These are phyloP conservation scores for Mesocricetus auratus DNA, from an alignment of 2,113 vertebrate species.

Conservation along the genomic window DNA sequence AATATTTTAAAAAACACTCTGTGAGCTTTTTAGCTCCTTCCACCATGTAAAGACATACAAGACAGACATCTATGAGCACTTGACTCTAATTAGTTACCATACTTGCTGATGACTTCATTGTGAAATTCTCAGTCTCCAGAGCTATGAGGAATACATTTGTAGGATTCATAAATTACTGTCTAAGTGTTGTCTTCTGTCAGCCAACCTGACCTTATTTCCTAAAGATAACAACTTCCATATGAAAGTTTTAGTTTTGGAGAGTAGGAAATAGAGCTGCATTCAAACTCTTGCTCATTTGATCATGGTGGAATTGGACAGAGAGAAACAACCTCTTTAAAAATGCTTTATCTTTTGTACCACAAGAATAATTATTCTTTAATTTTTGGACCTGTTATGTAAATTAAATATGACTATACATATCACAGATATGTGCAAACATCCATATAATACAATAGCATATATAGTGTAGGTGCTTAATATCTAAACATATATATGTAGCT, in stretches of 20 bases:
- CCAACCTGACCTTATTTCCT: neutral
- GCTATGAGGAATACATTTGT: neutral
- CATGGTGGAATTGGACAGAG: neutral
- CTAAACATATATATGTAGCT: neutral
- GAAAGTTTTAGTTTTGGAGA: neutral
- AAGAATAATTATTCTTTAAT: neutral
- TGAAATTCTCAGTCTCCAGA: neutral
- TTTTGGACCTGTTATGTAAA: neutral
- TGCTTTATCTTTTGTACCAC: neutral
- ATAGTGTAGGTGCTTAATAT: neutral
- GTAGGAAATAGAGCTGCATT: neutral
- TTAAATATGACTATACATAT: neutral
- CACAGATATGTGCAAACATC: fast-evolving
- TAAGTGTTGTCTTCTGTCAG: neutral
- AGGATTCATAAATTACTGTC: neutral
- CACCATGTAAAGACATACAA: neutral
- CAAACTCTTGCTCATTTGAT: conserved; percentile 8
- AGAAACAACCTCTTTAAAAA: neutral
- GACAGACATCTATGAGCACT: fast-evolving
- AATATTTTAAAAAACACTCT: neutral
- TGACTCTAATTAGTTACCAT: neutral
- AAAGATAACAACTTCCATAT: neutral
- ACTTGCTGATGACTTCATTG: neutral
- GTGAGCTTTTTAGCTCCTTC: neutral
- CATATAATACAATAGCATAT: neutral